phyloP scores from a whole-genome alignment of 2,888 invertebrate genomes.

The Aporophyla lueneburgensis region DNA sequence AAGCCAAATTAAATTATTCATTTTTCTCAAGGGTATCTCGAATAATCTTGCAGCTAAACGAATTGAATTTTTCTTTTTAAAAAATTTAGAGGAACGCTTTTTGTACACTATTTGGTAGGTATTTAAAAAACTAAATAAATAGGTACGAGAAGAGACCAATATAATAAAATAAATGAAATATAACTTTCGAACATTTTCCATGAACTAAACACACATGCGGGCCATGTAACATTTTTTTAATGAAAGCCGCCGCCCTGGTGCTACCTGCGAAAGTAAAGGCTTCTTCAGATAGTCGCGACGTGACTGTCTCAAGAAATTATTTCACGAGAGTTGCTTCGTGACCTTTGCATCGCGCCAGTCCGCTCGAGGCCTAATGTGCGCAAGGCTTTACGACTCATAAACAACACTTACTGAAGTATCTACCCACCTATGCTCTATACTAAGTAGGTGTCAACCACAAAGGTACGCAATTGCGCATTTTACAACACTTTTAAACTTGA shows the following conservation, averaged over 20 bases:
- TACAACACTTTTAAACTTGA: constrained; percentile 26
- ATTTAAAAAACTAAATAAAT: background rate
- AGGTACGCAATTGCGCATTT: constrained; percentile 38
- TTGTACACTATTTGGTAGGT: background rate
- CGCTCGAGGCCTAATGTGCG: too few species aligned
- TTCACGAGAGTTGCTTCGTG: too few species aligned
- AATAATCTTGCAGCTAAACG: background rate
- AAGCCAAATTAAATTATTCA: background rate
- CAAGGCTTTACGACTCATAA: background rate
- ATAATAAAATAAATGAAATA: too few species aligned
- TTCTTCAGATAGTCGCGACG: too few species aligned
- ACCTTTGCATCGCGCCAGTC: too few species aligned
- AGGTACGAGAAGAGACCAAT: too few species aligned
- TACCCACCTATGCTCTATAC: background rate
- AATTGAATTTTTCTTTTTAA: background rate
- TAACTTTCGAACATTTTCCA: too few species aligned
- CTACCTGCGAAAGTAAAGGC: too few species aligned
- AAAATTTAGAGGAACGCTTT: background rate
- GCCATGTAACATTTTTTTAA: too few species aligned
- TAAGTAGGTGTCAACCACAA: constrained; percentile 1
- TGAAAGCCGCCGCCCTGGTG: too few species aligned
- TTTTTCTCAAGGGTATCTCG: background rate
- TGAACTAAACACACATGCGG: too few species aligned
- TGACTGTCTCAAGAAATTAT: too few species aligned
- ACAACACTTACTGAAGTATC: background rate